Percentiles rank a stretch among this genome's conserved stretches.
phyloP scores from a whole-genome alignment of 2,888 invertebrate species.

The Andrena marginata region DNA sequence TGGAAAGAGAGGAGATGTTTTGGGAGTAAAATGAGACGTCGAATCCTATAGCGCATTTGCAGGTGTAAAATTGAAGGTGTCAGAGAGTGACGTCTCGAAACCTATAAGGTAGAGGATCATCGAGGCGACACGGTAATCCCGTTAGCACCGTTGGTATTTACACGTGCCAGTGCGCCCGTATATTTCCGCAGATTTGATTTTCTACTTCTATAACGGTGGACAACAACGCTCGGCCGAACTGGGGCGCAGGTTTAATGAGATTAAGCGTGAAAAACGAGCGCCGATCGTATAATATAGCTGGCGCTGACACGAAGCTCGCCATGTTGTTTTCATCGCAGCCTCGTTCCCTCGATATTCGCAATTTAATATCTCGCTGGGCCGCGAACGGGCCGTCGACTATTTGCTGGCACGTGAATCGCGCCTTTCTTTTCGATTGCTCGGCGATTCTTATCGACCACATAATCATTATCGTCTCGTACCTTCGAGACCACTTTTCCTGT shows the following conservation, averaged over 20 bases:
- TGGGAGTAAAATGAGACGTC: not conserved
- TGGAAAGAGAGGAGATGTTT: too few relatives aligned
- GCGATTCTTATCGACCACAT: not conserved
- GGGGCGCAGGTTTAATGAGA: conserved; percentile 61
- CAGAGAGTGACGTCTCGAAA: conserved; percentile 26
- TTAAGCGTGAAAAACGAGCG: conserved; percentile 68
- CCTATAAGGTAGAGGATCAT: conserved; percentile 59
- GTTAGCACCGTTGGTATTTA: conserved; percentile 57
- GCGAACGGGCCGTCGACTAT: conserved; percentile 29
- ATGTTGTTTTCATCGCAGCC: conserved; percentile 31
- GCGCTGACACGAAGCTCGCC: conserved; percentile 26
- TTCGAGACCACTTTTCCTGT: not conserved
- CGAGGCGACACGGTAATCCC: conserved; percentile 57
- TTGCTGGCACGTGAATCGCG: not conserved
- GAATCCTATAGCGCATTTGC: not conserved
- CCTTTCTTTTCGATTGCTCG: not conserved
- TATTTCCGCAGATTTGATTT: conserved; percentile 65
- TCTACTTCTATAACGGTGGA: conserved; percentile 52
- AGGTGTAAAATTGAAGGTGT: conserved; percentile 6
- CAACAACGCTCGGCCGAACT: conserved; percentile 30
- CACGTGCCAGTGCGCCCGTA: conserved; percentile 44
- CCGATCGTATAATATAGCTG: conserved; percentile 62
- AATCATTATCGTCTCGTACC: not conserved
- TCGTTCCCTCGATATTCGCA: conserved; percentile 45
- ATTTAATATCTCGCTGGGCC: conserved; percentile 61